These are phyloP conservation scores for Epinotia demarniana DNA, from an alignment of 2,888 invertebrate species.

Conservation along the genomic window DNA sequence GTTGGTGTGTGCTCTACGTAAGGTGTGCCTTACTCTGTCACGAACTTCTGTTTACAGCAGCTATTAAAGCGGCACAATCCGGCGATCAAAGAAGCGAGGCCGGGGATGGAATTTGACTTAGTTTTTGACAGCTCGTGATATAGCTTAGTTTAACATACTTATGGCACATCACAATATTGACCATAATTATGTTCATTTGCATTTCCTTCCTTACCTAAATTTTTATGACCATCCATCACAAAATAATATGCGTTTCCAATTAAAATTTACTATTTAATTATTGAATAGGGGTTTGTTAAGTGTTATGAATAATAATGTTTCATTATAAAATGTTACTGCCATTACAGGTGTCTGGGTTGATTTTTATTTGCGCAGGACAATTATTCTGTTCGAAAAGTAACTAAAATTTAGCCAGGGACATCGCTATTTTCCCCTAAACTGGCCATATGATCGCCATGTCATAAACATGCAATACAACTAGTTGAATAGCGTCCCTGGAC, in stretches of 20 bases:
- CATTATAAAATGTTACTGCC: background rate
- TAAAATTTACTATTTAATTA: too few species aligned
- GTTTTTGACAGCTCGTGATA: background rate
- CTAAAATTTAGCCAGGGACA: background rate
- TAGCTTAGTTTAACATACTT: too few species aligned
- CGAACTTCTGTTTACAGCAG: slow-evolving; percentile 35
- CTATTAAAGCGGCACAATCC: slow-evolving; percentile 43
- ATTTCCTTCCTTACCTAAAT: background rate
- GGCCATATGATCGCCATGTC: background rate
- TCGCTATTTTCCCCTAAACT: background rate
- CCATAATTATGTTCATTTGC: too few species aligned
- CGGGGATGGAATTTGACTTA: slow-evolving; percentile 11
- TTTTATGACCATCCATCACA: background rate
- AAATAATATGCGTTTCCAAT: too few species aligned
- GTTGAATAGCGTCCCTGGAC: slow-evolving; percentile 44
- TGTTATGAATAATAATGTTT: too few species aligned
- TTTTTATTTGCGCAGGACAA: too few species aligned
- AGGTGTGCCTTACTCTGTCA: slow-evolving; percentile 12
- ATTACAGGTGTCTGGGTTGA: background rate
- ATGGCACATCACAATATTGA: background rate
- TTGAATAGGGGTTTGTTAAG: too few species aligned
- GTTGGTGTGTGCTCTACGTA: background rate
- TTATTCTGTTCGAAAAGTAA: background rate
- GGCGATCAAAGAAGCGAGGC: slow-evolving; percentile 52
- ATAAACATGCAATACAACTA: background rate